Evolutionary conservation across 1,140 invertebrate genomes (phyloP).

Genomic region (Drosophila sturtevanti): DNA sequence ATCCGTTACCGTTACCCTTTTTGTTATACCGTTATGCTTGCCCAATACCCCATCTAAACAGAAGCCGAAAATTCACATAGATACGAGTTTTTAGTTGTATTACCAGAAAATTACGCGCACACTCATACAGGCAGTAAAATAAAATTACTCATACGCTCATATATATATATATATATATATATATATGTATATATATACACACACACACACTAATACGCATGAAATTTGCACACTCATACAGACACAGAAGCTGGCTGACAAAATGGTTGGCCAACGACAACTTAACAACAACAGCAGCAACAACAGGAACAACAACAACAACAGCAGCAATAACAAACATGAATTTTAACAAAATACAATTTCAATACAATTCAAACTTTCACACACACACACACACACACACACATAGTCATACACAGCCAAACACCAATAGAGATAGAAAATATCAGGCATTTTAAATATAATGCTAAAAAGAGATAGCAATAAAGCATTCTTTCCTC

Average conservation of each 20-base stretch:
- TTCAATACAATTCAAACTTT: conserved; percentile 82
- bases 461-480: conserved; percentile 22
- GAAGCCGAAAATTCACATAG: conserved; percentile 41
- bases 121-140: conserved; percentile 45
- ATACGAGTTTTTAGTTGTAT: conserved; percentile 61
- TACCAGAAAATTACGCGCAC: conserved; percentile 63
- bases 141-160: conserved; percentile 58
- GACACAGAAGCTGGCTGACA: conserved; percentile 55
- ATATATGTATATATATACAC: too few species aligned
- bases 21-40: too few species aligned
- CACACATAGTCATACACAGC: conserved; percentile 24
- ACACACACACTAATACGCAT: conserved; percentile 27
- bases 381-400: conserved; percentile 61
- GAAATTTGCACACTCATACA: conserved; percentile 3
- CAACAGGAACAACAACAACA: conserved; percentile 74
- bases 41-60: conserved; percentile 44
- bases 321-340: conserved; percentile 76
- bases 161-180: too few species aligned
- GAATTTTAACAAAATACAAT: conserved; percentile 82
- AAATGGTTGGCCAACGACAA: conserved; percentile 78
- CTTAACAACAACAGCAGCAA: conserved; percentile 67
- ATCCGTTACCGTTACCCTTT: conserved; percentile 16
- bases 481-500: conserved; percentile 15
- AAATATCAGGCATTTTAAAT: conserved; percentile 16
- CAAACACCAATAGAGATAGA: neutral